A percentile compares a stretch with the other conserved stretches of the same genome.
These are phyloP conservation scores for Dendrocincla fuliginosa DNA, from an alignment of 2,797 vertebrate genomes.

Conservation along the genomic window DNA sequence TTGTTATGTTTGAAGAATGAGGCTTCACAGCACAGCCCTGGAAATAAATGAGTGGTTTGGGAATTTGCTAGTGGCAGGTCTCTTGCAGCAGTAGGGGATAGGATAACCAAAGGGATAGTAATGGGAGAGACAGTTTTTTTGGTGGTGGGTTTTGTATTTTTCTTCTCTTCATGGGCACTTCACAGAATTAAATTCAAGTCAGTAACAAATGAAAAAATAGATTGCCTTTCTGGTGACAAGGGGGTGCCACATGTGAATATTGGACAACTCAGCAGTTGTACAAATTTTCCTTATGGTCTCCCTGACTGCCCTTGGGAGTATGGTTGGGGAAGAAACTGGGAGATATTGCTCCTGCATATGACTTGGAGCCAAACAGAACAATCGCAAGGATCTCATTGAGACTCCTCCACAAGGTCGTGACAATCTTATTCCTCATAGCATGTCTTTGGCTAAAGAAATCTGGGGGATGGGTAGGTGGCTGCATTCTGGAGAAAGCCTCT, in stretches of 20 bases:
- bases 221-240: background rate
- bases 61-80: slow-evolving; percentile 14
- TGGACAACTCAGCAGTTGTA: background rate
- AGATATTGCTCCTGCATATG: background rate
- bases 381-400: background rate
- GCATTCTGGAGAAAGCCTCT: background rate
- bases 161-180: background rate
- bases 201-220: background rate
- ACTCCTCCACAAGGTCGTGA: background rate
- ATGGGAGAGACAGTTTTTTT: background rate
- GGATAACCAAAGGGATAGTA: background rate
- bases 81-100: background rate
- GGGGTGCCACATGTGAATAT: background rate
- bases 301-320: background rate
- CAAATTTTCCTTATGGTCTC: background rate
- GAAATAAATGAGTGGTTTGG: slow-evolving; percentile 24
- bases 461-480: background rate
- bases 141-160: background rate
- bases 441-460: background rate
- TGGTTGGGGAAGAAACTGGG: background rate
- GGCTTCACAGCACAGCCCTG: background rate
- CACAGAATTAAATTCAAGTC: background rate
- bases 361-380: background rate
- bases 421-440: background rate
- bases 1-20: slow-evolving; percentile 57